Conservation (phyloP, 2,888 invertebrate genomes). For the Limnephilus lunatus region DNA sequence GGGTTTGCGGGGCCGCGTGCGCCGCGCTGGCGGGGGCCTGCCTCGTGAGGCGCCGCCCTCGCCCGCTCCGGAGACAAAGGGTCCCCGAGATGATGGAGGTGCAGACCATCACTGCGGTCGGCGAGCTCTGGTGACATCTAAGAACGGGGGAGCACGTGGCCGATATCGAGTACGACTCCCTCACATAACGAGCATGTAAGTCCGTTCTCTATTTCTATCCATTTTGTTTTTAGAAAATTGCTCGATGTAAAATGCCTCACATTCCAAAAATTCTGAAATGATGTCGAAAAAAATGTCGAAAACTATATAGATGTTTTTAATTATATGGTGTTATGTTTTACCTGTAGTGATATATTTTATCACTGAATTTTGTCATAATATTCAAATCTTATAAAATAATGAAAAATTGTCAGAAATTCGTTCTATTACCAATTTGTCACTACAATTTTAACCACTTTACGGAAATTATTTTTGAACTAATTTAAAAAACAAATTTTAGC, state of each 20-base stretch:
- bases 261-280: not conserved
- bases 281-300: too few species aligned
- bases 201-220: constrained; percentile 62
- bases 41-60: constrained; percentile 54
- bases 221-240: not conserved
- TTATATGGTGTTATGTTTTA: too few species aligned
- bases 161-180: constrained; percentile 79
- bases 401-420: not conserved
- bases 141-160: constrained; percentile 77
- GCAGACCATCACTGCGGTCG: constrained; percentile 78
- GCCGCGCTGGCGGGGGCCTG: constrained; percentile 73
- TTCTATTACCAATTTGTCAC: not conserved
- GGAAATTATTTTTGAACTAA: not conserved
- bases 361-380: too few species aligned
- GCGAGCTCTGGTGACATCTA: constrained; percentile 85
- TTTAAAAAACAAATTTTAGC: not conserved
- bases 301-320: not conserved
- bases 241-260: not conserved
- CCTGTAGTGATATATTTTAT: too few species aligned
- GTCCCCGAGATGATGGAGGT: constrained; percentile 80
- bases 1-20: constrained; percentile 77
- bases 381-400: not conserved
- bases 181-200: constrained; percentile 77
- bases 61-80: constrained; percentile 67
- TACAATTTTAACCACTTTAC: not conserved